Base-by-base conservation (phyloP, 1,140 invertebrate species). In the Bombus pascuorum region DNA sequence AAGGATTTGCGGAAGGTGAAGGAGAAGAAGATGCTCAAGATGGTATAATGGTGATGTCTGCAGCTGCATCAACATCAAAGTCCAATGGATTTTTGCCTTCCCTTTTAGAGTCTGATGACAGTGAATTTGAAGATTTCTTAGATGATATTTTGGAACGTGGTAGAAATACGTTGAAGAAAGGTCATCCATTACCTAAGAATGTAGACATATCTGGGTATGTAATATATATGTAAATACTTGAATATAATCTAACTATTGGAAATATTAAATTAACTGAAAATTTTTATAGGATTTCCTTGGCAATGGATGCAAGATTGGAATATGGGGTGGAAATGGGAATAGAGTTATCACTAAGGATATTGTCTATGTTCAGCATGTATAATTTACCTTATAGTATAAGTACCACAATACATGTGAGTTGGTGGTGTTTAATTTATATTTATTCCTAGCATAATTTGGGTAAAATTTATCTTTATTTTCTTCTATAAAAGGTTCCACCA, bases 251-350 rank as follows among this genome's bases (percentile, higher is more conserved):
- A 66, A 37, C 66, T 47, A 2, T 37, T 18, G 1, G 2, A 75
- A 34, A 18, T 1, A 47, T 65, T 42, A n/a, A 68, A 22, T n/a
- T 71, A 84, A 34, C 44, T 37, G 15, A 42, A 47, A 10, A 62
- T 32, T 68, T 68, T 57, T 81, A 94, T 81, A 96, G 95, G 3
- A 96, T 97, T 82, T 98, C 97, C 8, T 96, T 96, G 87, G 97
- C 97, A 1, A 95, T 97, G 91, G 98, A 98, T 95, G 96, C 97
- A 18, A 96, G 98, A 71, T 93, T 98, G 53, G 97, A 98, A 91
- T 96, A 96, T 88, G 97, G 97, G 1, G 95, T 98, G 2, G 97
- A 98, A 90, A 96, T 96, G 44, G 96, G 96, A 65, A 96, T 97
- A 34, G 98, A 98, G 95, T 96, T 97, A 6, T 95, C 96, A 68